Percentiles rank a stretch among this genome's conserved stretches.
Evolutionary conservation across 2,888 invertebrate species (phyloP).

Genomic region (Cheilosia impressa): DNA sequence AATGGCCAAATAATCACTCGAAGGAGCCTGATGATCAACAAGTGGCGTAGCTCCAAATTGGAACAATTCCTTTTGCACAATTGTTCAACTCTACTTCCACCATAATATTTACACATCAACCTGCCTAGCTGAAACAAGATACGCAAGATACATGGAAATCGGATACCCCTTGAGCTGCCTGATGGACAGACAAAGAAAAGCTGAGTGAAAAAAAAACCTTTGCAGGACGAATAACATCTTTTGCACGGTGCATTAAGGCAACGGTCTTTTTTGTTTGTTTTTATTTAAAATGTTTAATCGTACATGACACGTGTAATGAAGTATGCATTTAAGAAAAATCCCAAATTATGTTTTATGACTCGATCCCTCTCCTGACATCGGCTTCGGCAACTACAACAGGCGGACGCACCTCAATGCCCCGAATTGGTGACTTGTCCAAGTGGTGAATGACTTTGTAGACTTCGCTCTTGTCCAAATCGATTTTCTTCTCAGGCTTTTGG

Average conservation of each 20-base stretch:
- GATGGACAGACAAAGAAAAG: too few relatives aligned
- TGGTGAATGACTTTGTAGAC: slow-evolving; percentile 92
- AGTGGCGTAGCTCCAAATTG: too few relatives aligned
- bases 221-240: neutral
- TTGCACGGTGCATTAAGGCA: neutral
- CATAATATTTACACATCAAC: too few relatives aligned
- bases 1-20: too few relatives aligned
- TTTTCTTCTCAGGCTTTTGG: slow-evolving; percentile 90
- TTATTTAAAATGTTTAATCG: slow-evolving; percentile 18
- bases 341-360: slow-evolving; percentile 77
- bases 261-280: neutral
- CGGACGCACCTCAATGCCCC: slow-evolving; percentile 87
- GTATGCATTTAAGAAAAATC: slow-evolving; percentile 2
- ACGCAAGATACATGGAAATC: too few relatives aligned
- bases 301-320: slow-evolving; percentile 31
- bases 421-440: slow-evolving; percentile 88
- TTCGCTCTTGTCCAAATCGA: slow-evolving; percentile 91
- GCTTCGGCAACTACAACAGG: slow-evolving; percentile 88
- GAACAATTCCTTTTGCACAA: too few relatives aligned
- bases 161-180: too few relatives aligned
- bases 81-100: too few relatives aligned
- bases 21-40: too few relatives aligned
- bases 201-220: too few relatives aligned
- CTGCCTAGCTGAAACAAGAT: too few relatives aligned
- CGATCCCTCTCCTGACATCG: slow-evolving; percentile 84